Evolutionary conservation across 2,797 vertebrate genomes (phyloP).

Genomic region (Syndactyla subalaris): DNA sequence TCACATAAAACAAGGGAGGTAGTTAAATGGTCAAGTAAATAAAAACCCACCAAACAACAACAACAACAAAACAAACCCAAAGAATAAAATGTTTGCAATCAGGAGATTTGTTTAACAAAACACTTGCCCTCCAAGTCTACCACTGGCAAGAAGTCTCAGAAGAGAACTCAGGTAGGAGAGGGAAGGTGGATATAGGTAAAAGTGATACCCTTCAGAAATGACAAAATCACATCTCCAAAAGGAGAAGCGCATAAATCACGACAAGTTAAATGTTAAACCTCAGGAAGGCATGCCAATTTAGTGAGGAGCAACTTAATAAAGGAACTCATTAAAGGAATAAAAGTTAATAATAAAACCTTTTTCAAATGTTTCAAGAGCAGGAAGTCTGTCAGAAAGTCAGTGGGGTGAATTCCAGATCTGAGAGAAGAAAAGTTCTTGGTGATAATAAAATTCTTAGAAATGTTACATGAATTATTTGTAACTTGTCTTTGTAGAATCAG

Average conservation of each 20-base stretch:
- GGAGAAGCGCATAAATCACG: background rate
- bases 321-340: conserved; percentile 26
- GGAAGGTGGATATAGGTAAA: background rate
- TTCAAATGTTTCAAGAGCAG: conserved; percentile 32
- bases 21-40: background rate
- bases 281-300: conserved; percentile 18
- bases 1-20: background rate
- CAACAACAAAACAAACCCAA: background rate
- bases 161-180: background rate
- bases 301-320: conserved; percentile 27
- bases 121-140: background rate
- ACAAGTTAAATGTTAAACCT: conserved; percentile 31
- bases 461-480: background rate
- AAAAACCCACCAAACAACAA: background rate
- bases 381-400: conserved; percentile 39
- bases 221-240: background rate
- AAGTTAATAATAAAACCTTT: conserved; percentile 58
- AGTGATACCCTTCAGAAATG: background rate
- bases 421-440: background rate
- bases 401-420: conserved; percentile 22
- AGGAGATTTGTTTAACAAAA: background rate
- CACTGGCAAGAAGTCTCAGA: background rate
- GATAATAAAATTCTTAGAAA: conserved; percentile 28
- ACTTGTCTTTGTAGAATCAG: background rate
- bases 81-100: background rate